phyloP scores from a whole-genome alignment of 2,797 vertebrate genomes.

The Salarias fasciatus region DNA sequence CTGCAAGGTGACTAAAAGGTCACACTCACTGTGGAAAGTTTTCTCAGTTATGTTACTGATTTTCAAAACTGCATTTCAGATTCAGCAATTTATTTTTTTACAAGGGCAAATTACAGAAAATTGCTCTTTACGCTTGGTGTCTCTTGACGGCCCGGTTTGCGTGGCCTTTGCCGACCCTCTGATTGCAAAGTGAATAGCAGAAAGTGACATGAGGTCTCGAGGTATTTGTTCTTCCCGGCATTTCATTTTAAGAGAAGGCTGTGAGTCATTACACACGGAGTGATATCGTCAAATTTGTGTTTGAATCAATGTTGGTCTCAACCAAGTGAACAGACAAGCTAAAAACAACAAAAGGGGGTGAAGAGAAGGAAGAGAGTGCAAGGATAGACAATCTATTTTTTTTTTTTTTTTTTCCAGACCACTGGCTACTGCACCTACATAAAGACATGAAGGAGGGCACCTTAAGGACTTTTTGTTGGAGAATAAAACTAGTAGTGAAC shows the following conservation, averaged over 20 bases:
- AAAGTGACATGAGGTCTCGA: background rate
- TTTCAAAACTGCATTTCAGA: background rate
- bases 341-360: too few relatives aligned
- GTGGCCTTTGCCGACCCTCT: conserved; percentile 3
- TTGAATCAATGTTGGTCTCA: background rate
- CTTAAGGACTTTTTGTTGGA: too few relatives aligned
- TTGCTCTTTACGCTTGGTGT: background rate
- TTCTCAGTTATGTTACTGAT: conserved; percentile 3
- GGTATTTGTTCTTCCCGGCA: background rate
- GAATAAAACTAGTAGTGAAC: too few relatives aligned
- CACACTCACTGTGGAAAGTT: conserved; percentile 1
- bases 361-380: too few relatives aligned
- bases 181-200: background rate
- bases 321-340: too few relatives aligned
- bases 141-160: background rate
- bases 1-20: background rate
- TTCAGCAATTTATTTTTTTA: background rate
- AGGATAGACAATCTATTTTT: too few relatives aligned
- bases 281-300: background rate
- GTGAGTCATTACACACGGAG: background rate
- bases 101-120: background rate
- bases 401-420: too few relatives aligned
- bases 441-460: too few relatives aligned
- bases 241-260: background rate
- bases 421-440: too few relatives aligned